A percentile compares a stretch with the other conserved stretches of the same genome.
These are phyloP conservation scores for Plusia festucae DNA, from an alignment of 2,888 invertebrate genomes.

Conservation along the genomic window DNA sequence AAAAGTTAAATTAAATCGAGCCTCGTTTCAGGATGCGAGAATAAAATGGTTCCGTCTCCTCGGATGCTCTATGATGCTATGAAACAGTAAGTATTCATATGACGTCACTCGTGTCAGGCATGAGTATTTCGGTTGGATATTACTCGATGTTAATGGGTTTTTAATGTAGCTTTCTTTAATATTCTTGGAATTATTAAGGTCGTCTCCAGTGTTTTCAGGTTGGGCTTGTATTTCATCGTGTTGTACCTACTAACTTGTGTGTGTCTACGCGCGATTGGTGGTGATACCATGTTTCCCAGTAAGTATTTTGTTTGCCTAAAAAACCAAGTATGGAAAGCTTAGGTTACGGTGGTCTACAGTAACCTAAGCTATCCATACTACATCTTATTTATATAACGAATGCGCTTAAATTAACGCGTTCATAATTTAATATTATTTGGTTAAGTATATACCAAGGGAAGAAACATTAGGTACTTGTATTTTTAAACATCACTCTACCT, in stretches of 20 bases:
- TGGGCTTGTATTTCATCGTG: background rate
- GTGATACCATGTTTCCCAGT: background rate
- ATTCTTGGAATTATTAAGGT: slow-evolving; percentile 20
- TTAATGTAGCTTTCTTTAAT: slow-evolving; percentile 64
- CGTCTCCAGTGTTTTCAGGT: background rate
- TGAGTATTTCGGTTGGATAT: slow-evolving; percentile 26
- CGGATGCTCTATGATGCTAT: slow-evolving; percentile 38
- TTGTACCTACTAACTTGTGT: background rate
- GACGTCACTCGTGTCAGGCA: slow-evolving; percentile 19
- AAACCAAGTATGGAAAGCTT: background rate
- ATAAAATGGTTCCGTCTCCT: slow-evolving; percentile 49
- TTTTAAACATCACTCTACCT: background rate
- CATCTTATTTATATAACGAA: background rate
- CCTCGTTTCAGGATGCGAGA: slow-evolving; percentile 32
- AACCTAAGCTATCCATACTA: too few species aligned
- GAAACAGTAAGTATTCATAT: slow-evolving; percentile 58
- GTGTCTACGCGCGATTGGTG: background rate
- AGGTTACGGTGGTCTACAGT: background rate
- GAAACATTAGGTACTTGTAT: too few species aligned
- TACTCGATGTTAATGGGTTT: slow-evolving; percentile 67
- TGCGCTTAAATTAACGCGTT: background rate
- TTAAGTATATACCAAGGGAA: background rate
- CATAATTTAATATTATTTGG: background rate
- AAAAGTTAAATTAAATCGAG: slow-evolving; percentile 52
- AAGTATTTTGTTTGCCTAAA: background rate